Percentiles rank a stretch among this genome's conserved stretches.
These are phyloP conservation scores for Hoplostethus atlanticus DNA, from an alignment of 2,797 vertebrate genomes.

Conservation along the genomic window DNA sequence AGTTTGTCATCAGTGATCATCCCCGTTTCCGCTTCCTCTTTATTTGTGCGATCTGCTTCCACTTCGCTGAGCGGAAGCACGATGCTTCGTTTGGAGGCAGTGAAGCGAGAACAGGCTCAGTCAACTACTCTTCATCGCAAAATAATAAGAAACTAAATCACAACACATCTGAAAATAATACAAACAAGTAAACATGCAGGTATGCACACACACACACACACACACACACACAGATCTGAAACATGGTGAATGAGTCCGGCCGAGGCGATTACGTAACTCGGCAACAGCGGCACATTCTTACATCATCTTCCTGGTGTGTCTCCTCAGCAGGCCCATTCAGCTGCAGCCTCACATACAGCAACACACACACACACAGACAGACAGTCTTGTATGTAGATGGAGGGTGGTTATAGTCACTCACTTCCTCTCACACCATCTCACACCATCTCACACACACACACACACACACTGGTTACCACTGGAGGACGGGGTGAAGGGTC, in stretches of 20 bases:
- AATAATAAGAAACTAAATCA: too few species aligned
- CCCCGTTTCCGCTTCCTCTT: not conserved
- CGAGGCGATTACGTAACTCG: conserved; percentile 65
- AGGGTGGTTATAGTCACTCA: too few species aligned
- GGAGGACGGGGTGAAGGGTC: conserved; percentile 24
- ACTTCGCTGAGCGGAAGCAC: not conserved
- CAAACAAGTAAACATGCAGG: not conserved
- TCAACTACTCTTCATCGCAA: too few species aligned
- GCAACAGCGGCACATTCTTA: conserved; percentile 59
- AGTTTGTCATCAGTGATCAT: too few species aligned
- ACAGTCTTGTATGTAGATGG: too few species aligned
- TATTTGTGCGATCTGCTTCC: conserved; percentile 6
- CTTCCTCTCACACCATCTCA: too few species aligned
- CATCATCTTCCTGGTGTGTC: conserved; percentile 71
- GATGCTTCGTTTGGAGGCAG: not conserved
- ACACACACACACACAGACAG: too few species aligned
- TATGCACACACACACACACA: conserved; percentile 8
- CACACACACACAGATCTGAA: conserved; percentile 35
- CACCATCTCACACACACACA: not conserved
- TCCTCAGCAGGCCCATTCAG: conserved; percentile 60
- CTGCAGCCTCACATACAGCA: conserved; percentile 20
- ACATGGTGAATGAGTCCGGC: conserved; percentile 52
- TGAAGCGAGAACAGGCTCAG: not conserved
- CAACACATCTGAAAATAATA: too few species aligned
- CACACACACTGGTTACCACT: conserved; percentile 10